Base-by-base conservation (phyloP, 2,888 invertebrate species). In the Chymomyza procnemis region DNA sequence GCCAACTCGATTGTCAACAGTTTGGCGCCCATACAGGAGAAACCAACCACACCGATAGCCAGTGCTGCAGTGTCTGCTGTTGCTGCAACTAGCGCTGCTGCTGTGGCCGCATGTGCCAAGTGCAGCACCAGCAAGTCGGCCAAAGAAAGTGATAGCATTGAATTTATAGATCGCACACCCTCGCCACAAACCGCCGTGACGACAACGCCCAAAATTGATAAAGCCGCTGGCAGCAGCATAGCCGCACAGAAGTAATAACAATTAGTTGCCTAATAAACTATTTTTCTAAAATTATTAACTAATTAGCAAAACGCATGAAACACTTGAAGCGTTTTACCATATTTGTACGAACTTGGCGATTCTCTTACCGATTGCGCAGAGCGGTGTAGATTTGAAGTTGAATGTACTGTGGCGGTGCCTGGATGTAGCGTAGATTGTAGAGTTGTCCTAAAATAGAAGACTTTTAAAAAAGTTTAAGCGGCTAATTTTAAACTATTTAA, bases 1-100 rank as follows among this genome's bases (percentile, higher is more conserved):
- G 93, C 92, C 76, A 93, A 93, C 69, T 93, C 93, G 1, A 92
- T 92, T 60, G 90, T 90, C 0, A 91, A 85, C 26, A 89, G 89
- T 62, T 72, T 91, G 60, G 88, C 89, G 2, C 89, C 91, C 64
- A 90, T 90, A 56, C 81, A 89, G 61, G 90, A 90, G 62, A 85
- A 78, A 19, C 88, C 89, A 3, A 63, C 74, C 12, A 59, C 80
- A 0, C 64, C 75, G 1, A 50, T 72, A 0, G 67, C 66, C 9
- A 61, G 48, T 21, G 65, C 69, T 8, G 64, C 52, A 26, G 65
- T 69, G n/a, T 52, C 61, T 12, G 41, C 57, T 9, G 69, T 30
- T 18, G 56, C 47, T 14, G 50, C 61, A 14, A 48, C 66, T 18
- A 18, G 47, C 26, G 56, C 61, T 2, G 26, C 65, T 9, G 48